These are phyloP conservation scores for Cyclopterus lumpus DNA, from an alignment of 2,797 vertebrate species.

Conservation along the genomic window DNA sequence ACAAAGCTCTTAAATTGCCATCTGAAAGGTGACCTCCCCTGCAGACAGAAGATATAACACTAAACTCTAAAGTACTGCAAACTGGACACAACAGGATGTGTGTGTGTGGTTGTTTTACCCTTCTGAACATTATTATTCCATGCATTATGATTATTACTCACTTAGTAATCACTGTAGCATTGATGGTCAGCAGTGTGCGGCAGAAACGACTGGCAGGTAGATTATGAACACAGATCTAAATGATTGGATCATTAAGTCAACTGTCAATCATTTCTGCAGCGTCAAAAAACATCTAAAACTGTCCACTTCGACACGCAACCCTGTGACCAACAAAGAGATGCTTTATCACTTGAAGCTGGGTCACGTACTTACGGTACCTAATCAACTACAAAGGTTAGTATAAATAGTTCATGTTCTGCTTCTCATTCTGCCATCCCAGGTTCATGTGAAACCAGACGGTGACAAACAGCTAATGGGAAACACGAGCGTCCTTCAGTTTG, in stretches of 20 bases:
- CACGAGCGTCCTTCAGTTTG: neutral
- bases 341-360: neutral
- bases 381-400: too few species aligned
- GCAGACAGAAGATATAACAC: constrained; percentile 47
- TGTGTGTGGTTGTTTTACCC: neutral
- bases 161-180: neutral
- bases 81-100: constrained; percentile 12
- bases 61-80: constrained; percentile 28
- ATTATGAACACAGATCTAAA: neutral
- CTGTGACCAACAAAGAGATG: neutral
- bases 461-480: neutral
- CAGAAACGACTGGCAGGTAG: neutral
- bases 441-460: neutral
- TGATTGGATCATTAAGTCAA: neutral
- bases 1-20: constrained; percentile 43
- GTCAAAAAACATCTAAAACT: neutral
- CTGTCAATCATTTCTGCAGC: neutral
- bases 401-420: too few species aligned
- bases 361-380: neutral
- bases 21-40: constrained; percentile 62
- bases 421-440: too few species aligned
- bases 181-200: neutral
- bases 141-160: neutral
- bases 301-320: neutral
- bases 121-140: neutral